Base-by-base conservation (phyloP, 1,140 invertebrate species). In the Monochamus saltuarius region DNA sequence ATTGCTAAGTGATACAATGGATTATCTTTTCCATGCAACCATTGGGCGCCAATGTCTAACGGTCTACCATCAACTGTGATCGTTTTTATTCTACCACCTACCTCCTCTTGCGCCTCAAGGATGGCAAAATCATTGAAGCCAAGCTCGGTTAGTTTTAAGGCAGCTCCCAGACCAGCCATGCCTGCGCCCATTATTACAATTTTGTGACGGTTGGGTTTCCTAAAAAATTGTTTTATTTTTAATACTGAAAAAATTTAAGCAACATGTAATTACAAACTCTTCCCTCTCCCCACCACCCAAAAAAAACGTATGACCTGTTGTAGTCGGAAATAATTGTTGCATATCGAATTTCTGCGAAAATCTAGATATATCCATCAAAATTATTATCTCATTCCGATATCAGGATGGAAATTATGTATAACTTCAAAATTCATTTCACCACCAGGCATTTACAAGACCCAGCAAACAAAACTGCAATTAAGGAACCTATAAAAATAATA, bases 11-110 rank as follows among this genome's bases (percentile, higher is more conserved):
- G 47, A 67, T 80, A 82, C 3, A 89, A 71, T 13, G 71, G 59
- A 75, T 86, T 85, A 46, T 84, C 73, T 61, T 84, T 77, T 2
- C 88, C 88, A 62, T 91, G 89, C 19, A 91, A 77, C 85, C 88
- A 91, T 73, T 91, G 89, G 7, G 89, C 89, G 10, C 89, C 89
- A 8, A 83, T 59, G 73, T 91, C 89, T 62, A 83, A 64, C 59
- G 77, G 71, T 10, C 69, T 67, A 7, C 76, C 71, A 55, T 77
- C 72, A 61, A 80, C 75, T 11, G 64, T 17, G 14, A 79, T 58
- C 0, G 86, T 84, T 16, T 77, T 58, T 43, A 89, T 81, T 66
- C 88, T 77, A 22, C 88, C 88, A 54, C 88, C 88, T 55, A 83
- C 59, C 67, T 77, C 67, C 55, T 77, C 67, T 73, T 82, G 78